phyloP scores from a whole-genome alignment of 2,797 vertebrate genomes.

The Gastrophryne carolinensis region DNA sequence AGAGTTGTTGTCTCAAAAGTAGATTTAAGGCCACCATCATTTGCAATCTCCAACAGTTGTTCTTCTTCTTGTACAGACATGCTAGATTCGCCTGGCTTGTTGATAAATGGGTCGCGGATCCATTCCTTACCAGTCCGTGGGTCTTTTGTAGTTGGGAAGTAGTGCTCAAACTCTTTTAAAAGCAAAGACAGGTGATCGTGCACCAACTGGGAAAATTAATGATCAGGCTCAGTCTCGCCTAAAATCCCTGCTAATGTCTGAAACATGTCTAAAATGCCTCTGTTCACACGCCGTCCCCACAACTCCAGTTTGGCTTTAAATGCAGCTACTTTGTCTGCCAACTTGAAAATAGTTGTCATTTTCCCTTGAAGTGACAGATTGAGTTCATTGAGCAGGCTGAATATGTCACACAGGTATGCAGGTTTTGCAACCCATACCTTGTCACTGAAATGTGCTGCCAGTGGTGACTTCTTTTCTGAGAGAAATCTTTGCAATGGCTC shows the following conservation, averaged over 20 bases:
- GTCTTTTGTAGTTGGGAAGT: neutral
- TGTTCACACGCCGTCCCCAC: neutral
- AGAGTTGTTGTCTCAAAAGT: no score
- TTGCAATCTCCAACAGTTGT: no score
- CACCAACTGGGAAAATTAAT: neutral
- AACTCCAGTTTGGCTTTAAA: constrained; percentile 7
- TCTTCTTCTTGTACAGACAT: no score
- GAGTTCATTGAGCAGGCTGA: constrained; percentile 10
- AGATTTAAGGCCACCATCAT: no score
- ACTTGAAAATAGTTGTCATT: constrained; percentile 12
- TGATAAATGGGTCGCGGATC: no score
- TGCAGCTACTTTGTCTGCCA: constrained; percentile 1
- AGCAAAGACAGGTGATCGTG: neutral
- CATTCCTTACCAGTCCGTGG: no score
- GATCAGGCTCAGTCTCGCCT: neutral
- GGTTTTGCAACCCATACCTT: constrained; percentile 18
- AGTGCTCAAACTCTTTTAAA: no score
- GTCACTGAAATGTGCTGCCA: constrained; percentile 19
- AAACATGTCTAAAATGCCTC: neutral
- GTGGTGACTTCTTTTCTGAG: constrained; percentile 19
- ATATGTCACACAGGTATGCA: constrained; percentile 27
- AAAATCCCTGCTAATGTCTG: constrained; percentile 17
- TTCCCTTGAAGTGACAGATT: constrained; percentile 10
- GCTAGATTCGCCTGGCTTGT: no score
- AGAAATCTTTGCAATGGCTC: constrained; percentile 38